Evolutionary conservation across 30 jellyfish, hydroid and myxozoan genomes (phyloP).

Genomic region (Clytia hemisphaerica): DNA sequence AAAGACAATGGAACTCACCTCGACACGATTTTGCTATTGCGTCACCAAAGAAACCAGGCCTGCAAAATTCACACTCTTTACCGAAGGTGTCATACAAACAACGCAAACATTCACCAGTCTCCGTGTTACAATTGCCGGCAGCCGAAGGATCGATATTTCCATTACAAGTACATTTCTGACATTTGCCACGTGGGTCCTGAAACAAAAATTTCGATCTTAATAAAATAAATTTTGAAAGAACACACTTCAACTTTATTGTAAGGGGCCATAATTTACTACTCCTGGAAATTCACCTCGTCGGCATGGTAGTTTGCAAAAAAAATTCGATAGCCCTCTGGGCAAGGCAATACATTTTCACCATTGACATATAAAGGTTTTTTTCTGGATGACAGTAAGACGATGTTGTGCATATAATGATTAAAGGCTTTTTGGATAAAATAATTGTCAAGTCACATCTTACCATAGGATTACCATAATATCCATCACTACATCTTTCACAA

Average conservation of each 20-base stretch:
- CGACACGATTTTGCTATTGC: slow-evolving; percentile 45
- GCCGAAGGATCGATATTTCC: slow-evolving; percentile 37
- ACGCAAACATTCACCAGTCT: slow-evolving; percentile 68
- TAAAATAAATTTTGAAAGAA: background rate
- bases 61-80: slow-evolving; percentile 54
- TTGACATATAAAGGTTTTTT: no score
- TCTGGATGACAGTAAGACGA: no score
- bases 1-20: no score
- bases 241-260: no score
- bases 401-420: no score
- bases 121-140: slow-evolving; percentile 62
- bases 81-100: slow-evolving; percentile 73
- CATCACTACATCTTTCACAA: slow-evolving; percentile 76
- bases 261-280: no score
- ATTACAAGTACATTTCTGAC: slow-evolving; percentile 58
- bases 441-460: slow-evolving; percentile 19
- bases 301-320: no score
- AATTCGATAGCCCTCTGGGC: no score
- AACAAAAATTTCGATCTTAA: background rate
- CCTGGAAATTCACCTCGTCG: no score
- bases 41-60: slow-evolving; percentile 55
- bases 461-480: slow-evolving; percentile 77
- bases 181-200: slow-evolving; percentile 49
- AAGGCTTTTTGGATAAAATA: no score
- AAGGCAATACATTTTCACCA: no score